phyloP scores from a whole-genome alignment of 2,888 invertebrate species.

The Melipona beecheii region DNA sequence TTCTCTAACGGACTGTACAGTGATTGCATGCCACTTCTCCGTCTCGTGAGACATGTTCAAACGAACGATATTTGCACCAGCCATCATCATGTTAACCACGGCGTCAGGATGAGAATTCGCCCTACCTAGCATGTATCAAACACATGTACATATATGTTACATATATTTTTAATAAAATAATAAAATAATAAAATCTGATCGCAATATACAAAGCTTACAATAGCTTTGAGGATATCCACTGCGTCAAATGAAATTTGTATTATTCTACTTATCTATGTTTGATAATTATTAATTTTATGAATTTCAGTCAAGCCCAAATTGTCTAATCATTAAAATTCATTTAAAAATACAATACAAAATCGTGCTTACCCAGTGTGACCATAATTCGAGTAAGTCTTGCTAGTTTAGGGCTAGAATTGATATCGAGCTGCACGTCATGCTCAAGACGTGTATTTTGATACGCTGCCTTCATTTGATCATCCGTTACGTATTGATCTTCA shows the following conservation, averaged over 20 bases:
- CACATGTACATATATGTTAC: background rate
- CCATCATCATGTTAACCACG: conserved; percentile 65
- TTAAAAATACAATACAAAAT: background rate
- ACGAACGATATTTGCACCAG: conserved; percentile 69
- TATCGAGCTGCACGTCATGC: conserved; percentile 65
- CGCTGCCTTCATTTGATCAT: conserved; percentile 66
- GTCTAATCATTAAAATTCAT: too few species aligned
- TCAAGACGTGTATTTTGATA: conserved; percentile 68
- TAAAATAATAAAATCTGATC: background rate
- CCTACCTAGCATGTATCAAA: conserved; percentile 48
- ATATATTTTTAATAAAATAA: background rate
- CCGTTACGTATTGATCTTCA: conserved; percentile 53
- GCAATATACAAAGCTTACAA: background rate
- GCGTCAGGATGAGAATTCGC: conserved; percentile 64
- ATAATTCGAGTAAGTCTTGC: conserved; percentile 86
- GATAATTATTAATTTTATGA: too few species aligned
- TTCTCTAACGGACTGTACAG: conserved; percentile 64
- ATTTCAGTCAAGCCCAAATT: too few species aligned
- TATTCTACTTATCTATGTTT: too few species aligned
- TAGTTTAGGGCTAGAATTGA: conserved; percentile 64
- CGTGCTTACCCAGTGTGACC: conserved; percentile 85
- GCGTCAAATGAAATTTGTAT: background rate
- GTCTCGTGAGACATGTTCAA: conserved; percentile 70
- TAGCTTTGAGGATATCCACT: too few species aligned
- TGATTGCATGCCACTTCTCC: conserved; percentile 68